phyloP scores from a whole-genome alignment of 2,888 invertebrate species.

The Drosophila mimica region DNA sequence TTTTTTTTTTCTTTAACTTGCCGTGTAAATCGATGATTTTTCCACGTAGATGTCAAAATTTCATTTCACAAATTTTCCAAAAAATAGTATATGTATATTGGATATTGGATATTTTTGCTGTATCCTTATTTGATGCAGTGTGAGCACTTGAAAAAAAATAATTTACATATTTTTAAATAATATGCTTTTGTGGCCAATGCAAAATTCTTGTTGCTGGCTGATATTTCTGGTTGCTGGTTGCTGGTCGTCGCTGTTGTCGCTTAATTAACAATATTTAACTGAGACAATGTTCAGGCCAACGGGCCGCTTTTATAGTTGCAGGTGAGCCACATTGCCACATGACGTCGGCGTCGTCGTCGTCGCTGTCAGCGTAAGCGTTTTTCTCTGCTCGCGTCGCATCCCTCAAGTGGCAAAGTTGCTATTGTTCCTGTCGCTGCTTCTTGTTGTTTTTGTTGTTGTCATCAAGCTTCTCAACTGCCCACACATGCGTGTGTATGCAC shows the following conservation, averaged over 20 bases:
- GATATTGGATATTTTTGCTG: background rate
- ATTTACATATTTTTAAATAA: background rate
- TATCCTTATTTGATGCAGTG: conserved; percentile 8
- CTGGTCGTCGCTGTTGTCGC: conserved; percentile 47
- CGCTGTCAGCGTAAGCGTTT: background rate
- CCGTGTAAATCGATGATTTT: background rate
- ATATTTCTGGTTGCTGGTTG: conserved; percentile 12
- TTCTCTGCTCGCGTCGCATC: conserved; percentile 37
- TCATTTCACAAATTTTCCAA: background rate
- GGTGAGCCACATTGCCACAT: conserved; percentile 19
- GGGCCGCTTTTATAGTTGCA: conserved; percentile 76
- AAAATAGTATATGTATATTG: background rate
- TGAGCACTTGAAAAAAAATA: conserved; percentile 13
- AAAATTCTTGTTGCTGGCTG: conserved; percentile 13
- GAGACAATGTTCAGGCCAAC: conserved; percentile 68
- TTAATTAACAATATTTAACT: conserved; percentile 76
- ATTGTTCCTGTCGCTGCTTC: conserved; percentile 16
- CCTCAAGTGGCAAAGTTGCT: conserved; percentile 31
- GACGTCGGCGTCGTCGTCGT: background rate
- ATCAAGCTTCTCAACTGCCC: conserved; percentile 42
- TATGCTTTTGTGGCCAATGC: background rate
- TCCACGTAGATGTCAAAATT: background rate
- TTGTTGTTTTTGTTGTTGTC: conserved; percentile 19
- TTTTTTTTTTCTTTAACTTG: background rate
- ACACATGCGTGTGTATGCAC: conserved; percentile 3